Evolutionary conservation across 2,888 invertebrate species (phyloP).

Genomic region (Nasonovia ribisnigri): DNA sequence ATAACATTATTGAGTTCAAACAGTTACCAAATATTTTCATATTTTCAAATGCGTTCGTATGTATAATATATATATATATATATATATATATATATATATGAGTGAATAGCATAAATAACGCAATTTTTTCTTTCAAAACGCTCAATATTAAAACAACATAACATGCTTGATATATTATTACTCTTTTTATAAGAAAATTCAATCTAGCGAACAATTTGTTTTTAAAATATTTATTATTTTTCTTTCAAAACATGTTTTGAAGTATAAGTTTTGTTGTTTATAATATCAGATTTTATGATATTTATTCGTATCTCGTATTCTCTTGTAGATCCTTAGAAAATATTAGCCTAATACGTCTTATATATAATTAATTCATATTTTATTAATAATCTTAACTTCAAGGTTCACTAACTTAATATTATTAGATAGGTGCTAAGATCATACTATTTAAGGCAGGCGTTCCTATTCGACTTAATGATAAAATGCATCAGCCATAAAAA

Average conservation of each 20-base stretch:
- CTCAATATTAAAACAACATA: slow-evolving; percentile 40
- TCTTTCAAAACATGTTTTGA: neutral
- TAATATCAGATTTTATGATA: slow-evolving; percentile 40
- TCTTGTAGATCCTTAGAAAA: slow-evolving; percentile 43
- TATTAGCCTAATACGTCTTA: slow-evolving; percentile 53
- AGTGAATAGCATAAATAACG: neutral
- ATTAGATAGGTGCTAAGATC: slow-evolving; percentile 63
- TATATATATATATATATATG: neutral
- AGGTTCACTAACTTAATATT: slow-evolving; percentile 57
- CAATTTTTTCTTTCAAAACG: slow-evolving; percentile 56
- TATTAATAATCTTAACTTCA: slow-evolving; percentile 42
- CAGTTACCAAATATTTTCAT: slow-evolving; percentile 62
- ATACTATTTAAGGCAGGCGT: slow-evolving; percentile 55
- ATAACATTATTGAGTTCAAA: slow-evolving; percentile 51
- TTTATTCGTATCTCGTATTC: slow-evolving; percentile 27
- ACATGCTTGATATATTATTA: slow-evolving; percentile 48
- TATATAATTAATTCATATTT: slow-evolving; percentile 44
- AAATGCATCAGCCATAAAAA: slow-evolving; percentile 15
- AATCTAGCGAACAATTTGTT: slow-evolving; percentile 41
- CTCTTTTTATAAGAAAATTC: slow-evolving; percentile 6
- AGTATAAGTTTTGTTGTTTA: slow-evolving; percentile 35
- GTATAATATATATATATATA: neutral
- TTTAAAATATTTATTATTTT: slow-evolving; percentile 5
- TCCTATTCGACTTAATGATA: slow-evolving; percentile 61
- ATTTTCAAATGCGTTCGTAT: slow-evolving; percentile 40